Base-by-base conservation (phyloP, 2,888 invertebrate genomes). In the Pegoplata infirma region DNA sequence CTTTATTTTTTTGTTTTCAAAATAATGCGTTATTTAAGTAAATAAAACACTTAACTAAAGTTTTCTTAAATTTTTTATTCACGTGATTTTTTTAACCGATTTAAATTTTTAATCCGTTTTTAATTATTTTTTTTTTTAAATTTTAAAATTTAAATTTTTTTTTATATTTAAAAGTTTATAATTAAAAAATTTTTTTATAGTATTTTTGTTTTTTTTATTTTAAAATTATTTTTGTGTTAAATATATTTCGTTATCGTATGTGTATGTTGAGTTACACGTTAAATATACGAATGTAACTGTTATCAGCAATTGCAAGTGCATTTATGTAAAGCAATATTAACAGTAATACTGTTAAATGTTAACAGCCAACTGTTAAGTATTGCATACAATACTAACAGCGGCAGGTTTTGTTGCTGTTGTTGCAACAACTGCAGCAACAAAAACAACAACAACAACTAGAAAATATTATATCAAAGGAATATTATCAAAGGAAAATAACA, bases 221-320 rank as follows among this genome's bases (percentile, higher is more conserved):
- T 40, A 61, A n/a, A 28, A 6, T 36, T 67, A 44, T 40, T 32
- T 25, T n/a, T 12, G 19, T 49, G 44, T 73, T 47, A 53, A 46
- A 59, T 59, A 5, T 46, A 4, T 51, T 51, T 51, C 21, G n/a
- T 7, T 19, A 44, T 66, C 53, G 44, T 55, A 40, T 53, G 61
- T 67, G 56, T 69, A 69, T 74, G 78, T 47, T 64, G 17, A 56
- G 69, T 69, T 71, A 67, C 79, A 79, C 79, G 79, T 71, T 66
- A 69, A 63, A 49, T 71, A 66, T 67, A 75, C 79, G 79, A 79
- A 79, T 79, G 79, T 79, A 79, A 79, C 55, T 79, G 66, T 75
- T 71, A 75, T 61, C 71, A 61, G 40, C 44, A 55, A 67, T 53
- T 51, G 71, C 61, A 25, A 75, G 79, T 79, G 75, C 79, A 79